Evolutionary conservation across 2,113 vertebrate species (phyloP).

Genomic region (Psettodes erumei): DNA sequence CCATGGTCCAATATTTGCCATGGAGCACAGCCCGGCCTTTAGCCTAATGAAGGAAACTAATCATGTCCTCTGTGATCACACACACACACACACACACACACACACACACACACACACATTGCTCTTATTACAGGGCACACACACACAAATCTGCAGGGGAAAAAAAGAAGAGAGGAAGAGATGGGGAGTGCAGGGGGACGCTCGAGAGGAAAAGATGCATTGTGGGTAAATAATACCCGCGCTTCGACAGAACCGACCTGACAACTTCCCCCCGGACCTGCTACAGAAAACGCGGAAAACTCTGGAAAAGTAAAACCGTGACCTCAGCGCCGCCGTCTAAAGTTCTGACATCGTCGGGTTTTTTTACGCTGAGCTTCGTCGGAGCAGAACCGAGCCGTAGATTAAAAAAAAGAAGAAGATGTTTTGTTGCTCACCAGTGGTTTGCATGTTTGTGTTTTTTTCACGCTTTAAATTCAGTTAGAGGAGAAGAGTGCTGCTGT

Average conservation of each 20-base stretch:
- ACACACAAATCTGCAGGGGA: conserved; percentile 19
- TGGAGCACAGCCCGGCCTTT: conserved; percentile 75
- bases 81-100: conserved; percentile 42
- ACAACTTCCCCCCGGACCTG: conserved; percentile 48
- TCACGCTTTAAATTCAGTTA: too few relatives aligned
- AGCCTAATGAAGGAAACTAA: conserved; percentile 80
- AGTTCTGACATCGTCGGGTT: conserved; percentile 20
- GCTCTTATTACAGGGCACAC: conserved; percentile 42
- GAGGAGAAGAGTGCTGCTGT: too few relatives aligned
- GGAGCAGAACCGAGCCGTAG: too few relatives aligned
- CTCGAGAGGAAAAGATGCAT: conserved; percentile 49
- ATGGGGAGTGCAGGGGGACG: conserved; percentile 2
- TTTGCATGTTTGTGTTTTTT: too few relatives aligned
- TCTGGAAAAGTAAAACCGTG: conserved; percentile 49
- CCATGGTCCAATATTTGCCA: conserved; percentile 80
- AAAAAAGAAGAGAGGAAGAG: conserved; percentile 11
- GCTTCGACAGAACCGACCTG: conserved; percentile 34
- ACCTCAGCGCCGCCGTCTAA: conserved; percentile 20
- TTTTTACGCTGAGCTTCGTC: too few relatives aligned
- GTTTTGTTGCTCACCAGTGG: too few relatives aligned
- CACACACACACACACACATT: conserved; percentile 24
- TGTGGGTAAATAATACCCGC: conserved; percentile 42
- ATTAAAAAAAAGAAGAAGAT: too few relatives aligned
- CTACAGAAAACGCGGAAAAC: conserved; percentile 55
- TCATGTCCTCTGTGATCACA: conserved; percentile 71